phyloP scores from a whole-genome alignment of 2,888 invertebrate species.

The Agrochola macilenta region DNA sequence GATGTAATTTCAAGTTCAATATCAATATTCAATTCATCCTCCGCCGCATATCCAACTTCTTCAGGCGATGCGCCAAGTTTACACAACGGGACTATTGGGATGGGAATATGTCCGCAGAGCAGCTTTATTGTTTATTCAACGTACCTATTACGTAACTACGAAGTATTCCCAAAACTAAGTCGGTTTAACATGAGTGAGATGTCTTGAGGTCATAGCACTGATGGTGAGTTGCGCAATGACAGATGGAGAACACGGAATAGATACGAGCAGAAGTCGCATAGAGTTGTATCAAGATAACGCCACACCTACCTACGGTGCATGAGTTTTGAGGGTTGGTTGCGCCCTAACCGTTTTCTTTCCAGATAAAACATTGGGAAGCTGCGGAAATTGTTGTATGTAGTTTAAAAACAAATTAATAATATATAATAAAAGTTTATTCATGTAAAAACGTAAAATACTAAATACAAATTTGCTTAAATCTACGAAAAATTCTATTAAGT shows the following conservation, averaged over 20 bases:
- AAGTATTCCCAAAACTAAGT: constrained; percentile 56
- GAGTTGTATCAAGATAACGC: background rate
- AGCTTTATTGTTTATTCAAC: constrained; percentile 39
- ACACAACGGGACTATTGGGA: constrained; percentile 37
- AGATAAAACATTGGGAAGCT: background rate
- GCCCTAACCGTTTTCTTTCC: background rate
- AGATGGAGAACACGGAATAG: constrained; percentile 26
- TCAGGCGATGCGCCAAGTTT: constrained; percentile 30
- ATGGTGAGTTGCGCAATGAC: constrained; percentile 55
- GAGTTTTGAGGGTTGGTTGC: background rate
- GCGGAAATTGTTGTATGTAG: background rate
- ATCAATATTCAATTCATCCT: constrained; percentile 47
- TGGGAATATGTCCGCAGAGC: constrained; percentile 30
- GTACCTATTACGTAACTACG: constrained; percentile 40
- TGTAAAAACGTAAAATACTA: too few relatives aligned
- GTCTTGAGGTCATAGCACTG: constrained; percentile 62
- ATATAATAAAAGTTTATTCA: too few relatives aligned
- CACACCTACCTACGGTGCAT: background rate
- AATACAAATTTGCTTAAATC: too few relatives aligned
- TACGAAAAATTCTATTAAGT: too few relatives aligned
- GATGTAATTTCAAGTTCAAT: constrained; percentile 38
- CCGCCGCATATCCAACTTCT: constrained; percentile 18
- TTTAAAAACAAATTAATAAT: background rate
- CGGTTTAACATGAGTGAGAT: constrained; percentile 49
- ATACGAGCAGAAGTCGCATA: constrained; percentile 31